Percentiles rank a stretch among this genome's conserved stretches.
Evolutionary conservation across 2,888 invertebrate genomes (phyloP).

Genomic region (Himalopsyche anomala): DNA sequence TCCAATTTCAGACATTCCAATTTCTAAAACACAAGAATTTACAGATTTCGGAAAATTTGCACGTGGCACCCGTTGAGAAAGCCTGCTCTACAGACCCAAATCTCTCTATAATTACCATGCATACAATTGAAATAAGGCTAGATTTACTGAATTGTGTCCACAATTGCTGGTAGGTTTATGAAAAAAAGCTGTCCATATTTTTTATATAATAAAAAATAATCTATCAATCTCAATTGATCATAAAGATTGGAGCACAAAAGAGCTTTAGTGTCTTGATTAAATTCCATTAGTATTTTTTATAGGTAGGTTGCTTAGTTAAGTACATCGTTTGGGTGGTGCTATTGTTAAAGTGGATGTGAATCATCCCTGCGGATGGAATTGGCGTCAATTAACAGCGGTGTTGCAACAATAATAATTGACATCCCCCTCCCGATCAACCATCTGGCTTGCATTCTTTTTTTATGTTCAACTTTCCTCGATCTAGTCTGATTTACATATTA

Average conservation of each 20-base stretch:
- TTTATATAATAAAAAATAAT: too few relatives aligned
- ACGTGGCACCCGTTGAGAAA: too few relatives aligned
- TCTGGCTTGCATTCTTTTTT: neutral
- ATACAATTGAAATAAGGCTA: too few relatives aligned
- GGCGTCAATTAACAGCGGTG: constrained; percentile 64
- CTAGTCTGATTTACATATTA: constrained; percentile 65
- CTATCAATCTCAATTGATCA: neutral
- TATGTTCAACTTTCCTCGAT: constrained; percentile 26
- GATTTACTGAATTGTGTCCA: too few relatives aligned
- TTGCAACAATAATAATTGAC: constrained; percentile 60
- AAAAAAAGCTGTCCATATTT: too few relatives aligned
- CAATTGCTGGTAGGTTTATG: too few relatives aligned
- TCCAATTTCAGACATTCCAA: too few relatives aligned
- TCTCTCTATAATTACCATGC: too few relatives aligned
- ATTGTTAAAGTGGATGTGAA: constrained; percentile 62
- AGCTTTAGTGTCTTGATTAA: neutral
- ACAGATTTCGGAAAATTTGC: too few relatives aligned
- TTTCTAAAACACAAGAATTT: too few relatives aligned
- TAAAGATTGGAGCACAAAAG: constrained; percentile 18
- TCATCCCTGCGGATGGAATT: constrained; percentile 63
- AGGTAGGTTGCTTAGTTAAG: neutral
- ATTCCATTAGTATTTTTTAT: constrained; percentile 18
- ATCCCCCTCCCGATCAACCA: constrained; percentile 47
- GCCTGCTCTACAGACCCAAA: too few relatives aligned
- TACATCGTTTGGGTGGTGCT: neutral